Conservation (phyloP, 2,797 vertebrate species). For the Periparus ater region DNA sequence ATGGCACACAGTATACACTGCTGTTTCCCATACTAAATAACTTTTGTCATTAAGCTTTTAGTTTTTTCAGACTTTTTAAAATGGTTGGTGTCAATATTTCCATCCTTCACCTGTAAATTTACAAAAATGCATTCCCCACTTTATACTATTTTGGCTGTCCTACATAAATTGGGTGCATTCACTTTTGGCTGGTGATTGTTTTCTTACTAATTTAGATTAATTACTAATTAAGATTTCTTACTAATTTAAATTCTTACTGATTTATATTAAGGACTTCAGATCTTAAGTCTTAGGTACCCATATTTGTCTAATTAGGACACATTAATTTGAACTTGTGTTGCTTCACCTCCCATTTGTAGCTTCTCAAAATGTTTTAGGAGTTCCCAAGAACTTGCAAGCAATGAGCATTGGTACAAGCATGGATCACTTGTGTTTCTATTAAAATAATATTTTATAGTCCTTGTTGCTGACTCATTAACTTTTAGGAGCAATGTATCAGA, state of each 20-base stretch:
- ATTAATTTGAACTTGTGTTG: neutral
- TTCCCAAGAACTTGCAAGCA: neutral
- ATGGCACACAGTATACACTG: fast-evolving
- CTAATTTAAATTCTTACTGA: neutral
- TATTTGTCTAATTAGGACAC: neutral
- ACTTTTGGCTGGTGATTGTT: neutral
- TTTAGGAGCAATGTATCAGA: neutral
- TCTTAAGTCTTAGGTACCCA: neutral
- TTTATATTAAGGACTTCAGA: neutral
- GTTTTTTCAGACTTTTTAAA: neutral
- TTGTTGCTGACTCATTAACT: neutral
- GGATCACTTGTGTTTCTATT: neutral
- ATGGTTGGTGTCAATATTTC: neutral
- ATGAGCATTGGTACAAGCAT: neutral
- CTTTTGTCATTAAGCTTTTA: neutral
- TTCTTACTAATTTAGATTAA: neutral
- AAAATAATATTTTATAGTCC: neutral
- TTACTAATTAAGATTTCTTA: neutral
- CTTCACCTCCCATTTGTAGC: neutral
- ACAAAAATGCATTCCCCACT: neutral
- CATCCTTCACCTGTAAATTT: neutral
- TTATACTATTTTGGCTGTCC: neutral
- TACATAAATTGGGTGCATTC: neutral
- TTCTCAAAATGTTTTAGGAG: neutral
- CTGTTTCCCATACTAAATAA: neutral